These are phyloP conservation scores for Allacma fusca DNA, from an alignment of 2,888 invertebrate genomes.

Conservation along the genomic window DNA sequence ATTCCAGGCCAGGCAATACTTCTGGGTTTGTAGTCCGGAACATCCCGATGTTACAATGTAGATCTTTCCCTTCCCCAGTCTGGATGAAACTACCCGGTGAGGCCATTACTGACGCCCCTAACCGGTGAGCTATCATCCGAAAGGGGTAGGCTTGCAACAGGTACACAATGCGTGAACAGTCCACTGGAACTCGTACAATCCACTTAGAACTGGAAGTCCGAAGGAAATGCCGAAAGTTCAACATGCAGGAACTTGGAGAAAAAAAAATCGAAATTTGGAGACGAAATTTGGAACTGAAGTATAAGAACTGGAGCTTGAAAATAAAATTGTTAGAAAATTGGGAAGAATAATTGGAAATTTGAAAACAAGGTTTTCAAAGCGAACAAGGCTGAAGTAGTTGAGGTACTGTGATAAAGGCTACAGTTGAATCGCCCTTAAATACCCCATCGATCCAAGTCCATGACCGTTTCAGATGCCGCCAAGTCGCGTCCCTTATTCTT, in stretches of 20 bases:
- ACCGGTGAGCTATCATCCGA: slow-evolving; percentile 49
- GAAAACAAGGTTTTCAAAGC: neutral
- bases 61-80: slow-evolving; percentile 44
- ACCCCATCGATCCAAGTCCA: neutral
- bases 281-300: too few species aligned
- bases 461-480: neutral
- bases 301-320: too few species aligned
- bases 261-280: too few species aligned
- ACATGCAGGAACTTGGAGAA: too few species aligned
- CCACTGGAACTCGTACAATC: too few species aligned
- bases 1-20: neutral
- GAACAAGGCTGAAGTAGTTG: neutral
- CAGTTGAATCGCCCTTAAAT: neutral
- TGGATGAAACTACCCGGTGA: slow-evolving; percentile 62
- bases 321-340: too few species aligned
- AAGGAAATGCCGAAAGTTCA: too few species aligned
- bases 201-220: too few species aligned
- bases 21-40: neutral
- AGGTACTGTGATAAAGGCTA: neutral
- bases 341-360: neutral
- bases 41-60: neutral
- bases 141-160: neutral
- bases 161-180: neutral
- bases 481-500: neutral
- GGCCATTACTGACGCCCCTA: slow-evolving; percentile 46